Base-by-base conservation (phyloP, 2,113 vertebrate genomes). In the Stegastes partitus region DNA sequence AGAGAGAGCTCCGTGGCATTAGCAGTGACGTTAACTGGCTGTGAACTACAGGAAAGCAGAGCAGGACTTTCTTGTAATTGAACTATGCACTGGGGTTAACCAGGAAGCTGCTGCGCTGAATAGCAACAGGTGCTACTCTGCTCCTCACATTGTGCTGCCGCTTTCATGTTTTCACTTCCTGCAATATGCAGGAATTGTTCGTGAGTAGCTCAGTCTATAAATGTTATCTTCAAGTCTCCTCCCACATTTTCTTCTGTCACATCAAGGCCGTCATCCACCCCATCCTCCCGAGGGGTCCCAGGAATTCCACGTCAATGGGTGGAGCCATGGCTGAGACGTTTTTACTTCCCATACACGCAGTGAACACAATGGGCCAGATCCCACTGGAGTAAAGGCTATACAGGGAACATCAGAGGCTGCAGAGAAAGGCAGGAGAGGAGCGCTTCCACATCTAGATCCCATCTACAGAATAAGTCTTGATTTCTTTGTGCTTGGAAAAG, bases 231-330 rank as follows among this genome's bases (percentile, higher is more conserved):
- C 11, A 14, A 31, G 23, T 65, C 50, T 45, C 34, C 47, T 47
- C 28, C 37, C 25, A 21, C 11, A 0, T 58, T 59, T 65, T 67
- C 25, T 55, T 51, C 39, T 59, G 67, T 50, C 44, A 62, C 65
- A 77, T 77, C 21, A 73, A 77, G 28, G 68, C 63, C 21, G 2
- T n/a, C 69, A 34, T 77, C 61, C 75, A 44, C 47, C 61, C 57
- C n/a, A 15, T 81, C 64, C 74, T 85, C 79, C 65, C 57, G 14
- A 56, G 50, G 65, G 72, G 19, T 74, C 68, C 7, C 15, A 42
- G 67, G 76, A 87, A 87, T 74, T 84, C 68, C 45, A 61, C 18
- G 31, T 73, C 68, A 81, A 22, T 69, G 57, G 81, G 68, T 64
- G 84, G 74, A 79, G 80, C 56, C 67, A 34, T 25, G 19, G 6